Base-by-base conservation (phyloP, 2,113 vertebrate species). In the Ia io region DNA sequence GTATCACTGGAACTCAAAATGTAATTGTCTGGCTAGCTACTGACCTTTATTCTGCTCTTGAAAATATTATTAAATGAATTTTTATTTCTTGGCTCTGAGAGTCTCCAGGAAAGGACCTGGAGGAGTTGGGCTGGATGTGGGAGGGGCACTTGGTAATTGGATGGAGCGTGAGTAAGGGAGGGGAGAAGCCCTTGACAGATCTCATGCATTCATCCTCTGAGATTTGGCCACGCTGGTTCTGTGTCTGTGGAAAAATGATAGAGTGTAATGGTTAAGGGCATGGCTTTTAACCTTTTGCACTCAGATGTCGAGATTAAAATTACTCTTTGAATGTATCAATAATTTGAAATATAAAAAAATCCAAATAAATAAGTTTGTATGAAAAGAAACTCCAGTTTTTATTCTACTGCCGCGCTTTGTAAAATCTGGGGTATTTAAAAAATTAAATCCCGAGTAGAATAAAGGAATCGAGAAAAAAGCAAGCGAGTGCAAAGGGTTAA, bases 11-110 rank as follows among this genome's bases (percentile, higher is more conserved):
- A 93, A 73, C 56, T 87, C 86, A 78, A 61, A 28, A 51, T 85
- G 32, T 82, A 83, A 51, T 74, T 49, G 22, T n/a, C 25, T 73
- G 17, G 13, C 84, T 84, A 11, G 30, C n/a, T 84, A 47, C 42
- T 90, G 79, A 93, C 51, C 42, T 71, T 92, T 78, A 88, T 84
- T 91, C n/a, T 74, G 25, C 30, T 95, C 82, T 84, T 91, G 47
- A 84, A 85, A 85, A 88, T 67, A 49, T 42, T 49, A 74, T 18
- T 40, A 42, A 88, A 40, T 88, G 37, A 20, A 30, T 80, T 90
- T 88, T 88, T 71, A 85, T 88, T 84, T 32, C 84, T 94, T 85
- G 37, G 51, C 69, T 79, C 82, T 63, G 42, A 88, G 37, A 87
- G 22, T 88, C 71, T 90, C 44, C 47, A 82, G 76, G 76, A 71